Base-by-base conservation (phyloP, 2,113 vertebrate species). In the Paralichthys olivaceus region DNA sequence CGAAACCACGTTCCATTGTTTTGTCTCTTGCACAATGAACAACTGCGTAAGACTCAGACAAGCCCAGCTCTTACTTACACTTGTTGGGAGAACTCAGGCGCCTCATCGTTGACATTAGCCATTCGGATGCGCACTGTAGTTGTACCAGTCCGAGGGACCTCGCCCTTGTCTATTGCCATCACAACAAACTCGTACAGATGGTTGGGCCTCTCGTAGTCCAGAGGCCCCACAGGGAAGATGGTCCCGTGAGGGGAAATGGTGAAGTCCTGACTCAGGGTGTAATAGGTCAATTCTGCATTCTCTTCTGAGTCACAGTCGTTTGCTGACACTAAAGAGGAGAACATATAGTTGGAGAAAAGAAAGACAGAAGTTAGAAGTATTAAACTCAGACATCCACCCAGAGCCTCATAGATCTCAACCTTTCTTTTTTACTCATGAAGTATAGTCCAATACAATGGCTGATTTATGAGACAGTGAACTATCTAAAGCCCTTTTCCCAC, bases 101-200 rank as follows among this genome's bases (percentile, higher is more conserved):
- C 88, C 84, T 97, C 95, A 43, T 97, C 96, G n/a, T 97, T 97
- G 87, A 97, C 94, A 23, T 97, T 97, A 19, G 95, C 95, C 91
- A 97, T 91, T 2, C 94, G 93, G 17, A 97, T 94, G 55, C 95
- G 94, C 17, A 97, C 94, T 0, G 96, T 96, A 7, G 96, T 94
- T 0, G 96, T 97, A 4, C 96, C 96, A 0, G 96, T 97, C 32
- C 92, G 95, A 0, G 95, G 93, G 11, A 94, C 91, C 14, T 95
- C 83, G 3, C 95, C 96, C 68, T 94, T 94, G 90, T 97, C 96
- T 20, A 97, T 85, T 1, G 96, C 96, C 95, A 97, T 94, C 72
- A 97, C 87, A 12, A 96, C 93, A 89, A 97, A 97, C 91, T 97
- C 96, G 4, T 97, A 97, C 49, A 96, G 93, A 75, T 97, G 96